These are phyloP conservation scores for Trematomus bernacchii DNA, from an alignment of 2,797 vertebrate species.

Conservation along the genomic window DNA sequence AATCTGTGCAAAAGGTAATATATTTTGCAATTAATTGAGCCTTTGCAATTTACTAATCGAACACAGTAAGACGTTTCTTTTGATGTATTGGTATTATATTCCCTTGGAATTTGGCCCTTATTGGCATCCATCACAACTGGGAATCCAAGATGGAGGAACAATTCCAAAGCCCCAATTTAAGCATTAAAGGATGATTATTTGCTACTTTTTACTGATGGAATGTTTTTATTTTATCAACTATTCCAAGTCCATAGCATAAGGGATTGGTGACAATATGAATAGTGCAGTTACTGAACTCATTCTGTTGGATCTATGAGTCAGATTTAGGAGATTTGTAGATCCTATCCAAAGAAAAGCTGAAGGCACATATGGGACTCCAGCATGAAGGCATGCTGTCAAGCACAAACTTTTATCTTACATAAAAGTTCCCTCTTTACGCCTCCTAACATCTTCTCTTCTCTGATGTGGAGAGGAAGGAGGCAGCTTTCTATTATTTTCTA, in stretches of 20 bases:
- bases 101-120: not conserved
- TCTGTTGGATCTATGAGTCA: conserved; percentile 20
- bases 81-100: not conserved
- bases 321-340: conserved; percentile 34
- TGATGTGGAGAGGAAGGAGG: not conserved
- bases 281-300: conserved; percentile 6
- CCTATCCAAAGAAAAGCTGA: conserved; percentile 22
- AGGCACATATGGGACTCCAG: conserved; percentile 6
- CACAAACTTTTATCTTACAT: not conserved
- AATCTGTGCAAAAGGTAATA: too few relatives aligned
- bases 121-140: not conserved
- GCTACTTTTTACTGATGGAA: not conserved
- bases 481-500: conserved; percentile 15
- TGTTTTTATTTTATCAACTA: not conserved
- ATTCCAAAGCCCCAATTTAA: not conserved
- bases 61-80: not conserved
- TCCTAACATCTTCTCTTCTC: not conserved
- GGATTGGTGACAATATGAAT: not conserved
- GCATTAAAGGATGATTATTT: not conserved
- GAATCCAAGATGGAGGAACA: not conserved
- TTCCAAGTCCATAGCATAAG: not conserved
- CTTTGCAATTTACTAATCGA: not conserved
- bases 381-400: not conserved
- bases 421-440: not conserved
- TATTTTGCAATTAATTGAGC: too few relatives aligned